These are phyloP conservation scores for Drosophila paranaensis DNA, from an alignment of 2,888 invertebrate genomes.

Conservation along the genomic window DNA sequence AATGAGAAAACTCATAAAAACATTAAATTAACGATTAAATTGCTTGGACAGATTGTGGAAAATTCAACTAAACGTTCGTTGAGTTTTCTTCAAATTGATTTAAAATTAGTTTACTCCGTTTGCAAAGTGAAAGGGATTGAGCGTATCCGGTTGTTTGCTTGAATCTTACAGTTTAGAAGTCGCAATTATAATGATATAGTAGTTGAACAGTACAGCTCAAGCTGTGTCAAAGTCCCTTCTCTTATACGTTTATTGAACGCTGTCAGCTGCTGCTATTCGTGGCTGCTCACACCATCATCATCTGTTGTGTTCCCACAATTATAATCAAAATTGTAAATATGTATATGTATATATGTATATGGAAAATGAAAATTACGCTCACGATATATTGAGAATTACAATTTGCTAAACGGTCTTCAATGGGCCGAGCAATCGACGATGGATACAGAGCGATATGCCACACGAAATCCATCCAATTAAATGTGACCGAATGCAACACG, in stretches of 20 bases:
- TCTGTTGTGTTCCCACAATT: constrained; percentile 42
- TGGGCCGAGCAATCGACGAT: constrained; percentile 32
- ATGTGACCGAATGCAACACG: constrained; percentile 36
- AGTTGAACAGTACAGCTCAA: not conserved
- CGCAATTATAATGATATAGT: not conserved
- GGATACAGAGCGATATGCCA: constrained; percentile 41
- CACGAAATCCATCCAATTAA: constrained; percentile 64
- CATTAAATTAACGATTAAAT: constrained; percentile 15
- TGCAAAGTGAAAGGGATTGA: not conserved
- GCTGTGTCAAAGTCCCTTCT: not conserved
- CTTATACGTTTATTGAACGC: not conserved
- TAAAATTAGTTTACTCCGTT: constrained; percentile 4
- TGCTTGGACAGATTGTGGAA: constrained; percentile 17
- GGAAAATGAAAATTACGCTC: constrained; percentile 29
- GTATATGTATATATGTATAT: constrained; percentile 12
- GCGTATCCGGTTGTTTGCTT: not conserved
- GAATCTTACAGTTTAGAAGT: not conserved
- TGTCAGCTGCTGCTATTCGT: not conserved
- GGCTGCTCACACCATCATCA: not conserved
- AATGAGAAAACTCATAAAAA: constrained; percentile 23
- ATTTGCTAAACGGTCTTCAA: constrained; percentile 45
- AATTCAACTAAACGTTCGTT: not conserved
- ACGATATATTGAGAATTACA: constrained; percentile 53
- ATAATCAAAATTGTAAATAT: constrained; percentile 29
- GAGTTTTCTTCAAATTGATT: constrained; percentile 6